Conservation (phyloP, 2,113 vertebrate genomes). For the Chaetura pelagica region DNA sequence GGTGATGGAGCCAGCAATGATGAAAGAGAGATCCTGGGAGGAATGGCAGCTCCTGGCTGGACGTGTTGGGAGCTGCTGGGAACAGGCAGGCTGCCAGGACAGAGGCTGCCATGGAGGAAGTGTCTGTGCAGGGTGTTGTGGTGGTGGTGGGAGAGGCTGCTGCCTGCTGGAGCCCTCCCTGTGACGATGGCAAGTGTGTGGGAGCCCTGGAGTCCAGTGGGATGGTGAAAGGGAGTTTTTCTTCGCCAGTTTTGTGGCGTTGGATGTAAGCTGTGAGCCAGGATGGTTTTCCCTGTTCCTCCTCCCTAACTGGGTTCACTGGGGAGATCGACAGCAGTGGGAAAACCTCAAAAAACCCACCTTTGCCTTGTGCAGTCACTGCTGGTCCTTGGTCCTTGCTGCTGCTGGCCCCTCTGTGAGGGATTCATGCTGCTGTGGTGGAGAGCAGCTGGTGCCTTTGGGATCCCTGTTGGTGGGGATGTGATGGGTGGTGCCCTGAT, state of each 20-base stretch:
- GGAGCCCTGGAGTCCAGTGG: fast-evolving
- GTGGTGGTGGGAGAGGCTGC: neutral
- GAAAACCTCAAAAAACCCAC: no score
- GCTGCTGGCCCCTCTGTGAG: no score
- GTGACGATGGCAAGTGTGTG: neutral
- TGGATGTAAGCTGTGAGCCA: no score
- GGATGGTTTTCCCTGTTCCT: no score
- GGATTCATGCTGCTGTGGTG: no score
- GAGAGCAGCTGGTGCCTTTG: no score
- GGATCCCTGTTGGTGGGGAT: no score
- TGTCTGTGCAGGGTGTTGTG: neutral
- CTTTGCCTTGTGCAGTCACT: no score
- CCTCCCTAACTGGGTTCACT: no score
- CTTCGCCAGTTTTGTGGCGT: neutral
- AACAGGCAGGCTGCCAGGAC: slow-evolving; percentile 4
- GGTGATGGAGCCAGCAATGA: neutral
- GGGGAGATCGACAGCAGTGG: no score
- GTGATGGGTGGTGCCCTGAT: no score
- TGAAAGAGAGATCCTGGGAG: neutral
- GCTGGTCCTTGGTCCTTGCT: no score
- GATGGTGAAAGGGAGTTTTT: neutral
- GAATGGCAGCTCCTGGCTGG: neutral
- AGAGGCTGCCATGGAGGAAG: neutral
- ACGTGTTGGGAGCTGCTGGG: slow-evolving; percentile 8
- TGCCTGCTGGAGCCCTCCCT: neutral